Evolutionary conservation across 2,888 invertebrate genomes (phyloP), one percentile per base, ranked within the genome.

Genomic region (Malthinus seriepunctatus): DNA sequence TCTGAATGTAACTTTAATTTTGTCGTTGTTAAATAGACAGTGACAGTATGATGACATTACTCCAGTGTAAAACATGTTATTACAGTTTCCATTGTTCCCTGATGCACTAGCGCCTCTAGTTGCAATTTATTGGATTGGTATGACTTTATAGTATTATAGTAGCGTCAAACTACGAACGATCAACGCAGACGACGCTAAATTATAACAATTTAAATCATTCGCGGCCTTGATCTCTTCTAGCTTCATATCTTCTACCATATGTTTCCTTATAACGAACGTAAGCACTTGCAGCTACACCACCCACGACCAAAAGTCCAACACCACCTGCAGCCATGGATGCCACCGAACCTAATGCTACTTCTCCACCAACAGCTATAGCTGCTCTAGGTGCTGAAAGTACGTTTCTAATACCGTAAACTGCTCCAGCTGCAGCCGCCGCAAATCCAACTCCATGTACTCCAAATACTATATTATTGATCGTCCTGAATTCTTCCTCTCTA

Each of bases 181-280:
- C n/a, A n/a, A n/a, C n/a, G n/a, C n/a, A n/a, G n/a, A n/a, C n/a
- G n/a, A n/a, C n/a, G n/a, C 23, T 12, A 14, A 12, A 3, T 39
- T 14, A 8, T 14, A 8, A 39, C 12, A 39, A 14, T 39, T 8
- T 5, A 10, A 3, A 37, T 8, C 6, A 12, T 37, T 37, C 11
- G 32, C 55, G 42, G 8, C 33, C 33, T 49, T 55, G 55, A 1
- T 8, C 35, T 35, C 2, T 5, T 32, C 55, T 42, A 6, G 31
- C 48, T 44, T 34, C 35, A 1, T 15, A 12, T 35, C 55, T 39
- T 32, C 11, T 55, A 3, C 48, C 39, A 9, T 48, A 42, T 3
- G 35, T 31, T 35, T 55, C 11, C 10, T 44, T 55, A 32, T 49
- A 35, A 1, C 42, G n/a, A 11, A 55, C 42, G 14, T 55, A 55